Base-by-base conservation (phyloP, 1,140 invertebrate genomes). In the Aphelenchoides fujianensis region DNA sequence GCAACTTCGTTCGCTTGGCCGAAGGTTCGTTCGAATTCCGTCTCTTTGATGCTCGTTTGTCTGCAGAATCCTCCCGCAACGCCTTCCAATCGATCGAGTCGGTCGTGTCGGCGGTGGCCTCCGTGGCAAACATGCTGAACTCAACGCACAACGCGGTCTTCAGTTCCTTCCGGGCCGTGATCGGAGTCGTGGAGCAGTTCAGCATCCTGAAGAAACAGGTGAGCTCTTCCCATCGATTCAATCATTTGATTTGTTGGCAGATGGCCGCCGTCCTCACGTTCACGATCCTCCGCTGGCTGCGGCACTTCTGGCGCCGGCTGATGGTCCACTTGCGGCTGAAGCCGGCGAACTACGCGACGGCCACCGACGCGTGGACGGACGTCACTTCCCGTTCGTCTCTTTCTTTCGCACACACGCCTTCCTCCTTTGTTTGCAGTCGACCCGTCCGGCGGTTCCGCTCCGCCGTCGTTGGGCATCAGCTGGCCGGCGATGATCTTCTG, bases 1-100 rank as follows among this genome's bases (percentile, higher is more conserved):
- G 84, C 70, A 72, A 75, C 67, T 73, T 79, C 82, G 84, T 82
- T 79, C 86, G 86, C 70, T 80, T 86, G 77, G 87, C 85, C 76
- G 86, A 86, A 70, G 27, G 85, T 85, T 28, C 85, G 86, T 69
- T 87, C 87, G 88, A 88, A 34, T 68, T 19, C 74, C 82, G 69
- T 88, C 89, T 76, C 90, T 90, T 59, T 92, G 94, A 84, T n/a
- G 89, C 92, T 68, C 90, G 92, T 82, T 88, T 92, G 77, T 92
- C 92, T 5, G 92, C 95, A 87, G 92, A 95, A 79, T 93, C 90
- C 79, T 92, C 93, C 0, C 87, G 93, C 64, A 90, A 91, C 66
- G 92, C 94, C 19, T 97, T 98, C 86, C 90, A 95, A 79, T 94
- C 92, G 16, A 92, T 98, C 77, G 93, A 97, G 86, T 91, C 92